Evolutionary conservation across 2,797 vertebrate genomes (phyloP), one percentile per base, ranked within the genome.

Genomic region (Erithacus rubecula): DNA sequence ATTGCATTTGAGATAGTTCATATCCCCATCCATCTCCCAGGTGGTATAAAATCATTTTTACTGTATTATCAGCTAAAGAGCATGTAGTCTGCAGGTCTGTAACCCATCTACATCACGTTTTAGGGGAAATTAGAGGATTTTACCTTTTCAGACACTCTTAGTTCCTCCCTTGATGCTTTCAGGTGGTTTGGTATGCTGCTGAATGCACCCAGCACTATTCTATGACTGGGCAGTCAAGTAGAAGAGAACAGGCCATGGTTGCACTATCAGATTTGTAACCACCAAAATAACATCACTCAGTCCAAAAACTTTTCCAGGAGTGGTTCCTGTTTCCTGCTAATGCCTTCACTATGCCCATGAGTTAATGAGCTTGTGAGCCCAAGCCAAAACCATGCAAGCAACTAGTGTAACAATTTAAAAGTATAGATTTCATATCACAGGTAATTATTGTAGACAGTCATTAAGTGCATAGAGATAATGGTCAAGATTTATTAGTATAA

Each of bases 341-440:
- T 76, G 21, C 5, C 15, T 95, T 65, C 19, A 27, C 22, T 59
- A 3, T 67, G 24, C 11, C 15, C 62, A 27, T 29, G 9, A 91
- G 46, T 68, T 83, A 62, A 29, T 78, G 52, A 87, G 44, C 70
- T 91, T 62, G 36, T 94, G 67, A 91, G 26, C 6, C 41, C 65
- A 75, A 83, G 58, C 2, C 58, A 79, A 93, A 94, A 59, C 16
- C 43, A 37, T 26, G 51, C 34, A 71, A 83, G 26, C 12, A 75
- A 62, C n/a, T 39, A 75, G 43, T 63, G 74, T 82, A 93, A 68
- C 43, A 86, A 88, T 83, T 94, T 58, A 47, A 39, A 83, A 69
- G 36, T 65, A 92, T 67, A 87, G 83, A 90, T 92, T 96, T 90
- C 87, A 37, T 93, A 89, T 67, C 81, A 69, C 36, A 71, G 55